Evolutionary conservation across 2,888 invertebrate species (phyloP), one percentile per base, ranked within the genome.

Genomic region (Dynastes maya): DNA sequence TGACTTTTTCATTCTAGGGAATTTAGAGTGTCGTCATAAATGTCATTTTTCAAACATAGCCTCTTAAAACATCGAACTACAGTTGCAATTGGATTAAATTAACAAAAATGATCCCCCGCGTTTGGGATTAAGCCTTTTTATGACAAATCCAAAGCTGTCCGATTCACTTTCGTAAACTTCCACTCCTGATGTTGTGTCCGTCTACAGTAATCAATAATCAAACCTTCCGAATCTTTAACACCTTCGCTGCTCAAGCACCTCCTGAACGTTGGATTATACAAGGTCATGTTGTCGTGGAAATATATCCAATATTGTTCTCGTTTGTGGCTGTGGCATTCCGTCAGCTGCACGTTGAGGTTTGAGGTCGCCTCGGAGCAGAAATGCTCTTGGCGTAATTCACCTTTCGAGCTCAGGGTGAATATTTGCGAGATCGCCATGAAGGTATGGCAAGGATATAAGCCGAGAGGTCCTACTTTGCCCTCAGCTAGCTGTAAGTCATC

Each of bases 401-500:
- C 94, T 1, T 88, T 88, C 29, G 91, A 89, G 64, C 95, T 94
- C 63, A 96, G 88, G 0, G 95, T 93, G 86, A 95, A 94, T 87
- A 94, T 93, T 92, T 96, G 96, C 81, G 93, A 92, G 85, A 92
- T 91, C 76, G 91, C 92, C 68, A 93, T 87, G 70, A 89, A 89
- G 0, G 90, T 87, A 88, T 96, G 95, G 86, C 97, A 97, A 70
- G 91, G 91, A 89, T 95, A 97, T 63, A 94, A 86, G 9, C 96
- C 96, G 76, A 96, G 89, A 76, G 93, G 91, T n/a, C 92, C 91
- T 1, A 84, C 83, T 70, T 84, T 84, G 77, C 93, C 92, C 82
- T 93, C 94, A 77, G 92, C 91, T 22, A 93, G 90, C 87, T 96
- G 95, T 80, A 97, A 88, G 84, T 94, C 95, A 89, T 97, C 97